Base-by-base conservation (phyloP, 2,888 invertebrate genomes). In the Adineta ricciae region DNA sequence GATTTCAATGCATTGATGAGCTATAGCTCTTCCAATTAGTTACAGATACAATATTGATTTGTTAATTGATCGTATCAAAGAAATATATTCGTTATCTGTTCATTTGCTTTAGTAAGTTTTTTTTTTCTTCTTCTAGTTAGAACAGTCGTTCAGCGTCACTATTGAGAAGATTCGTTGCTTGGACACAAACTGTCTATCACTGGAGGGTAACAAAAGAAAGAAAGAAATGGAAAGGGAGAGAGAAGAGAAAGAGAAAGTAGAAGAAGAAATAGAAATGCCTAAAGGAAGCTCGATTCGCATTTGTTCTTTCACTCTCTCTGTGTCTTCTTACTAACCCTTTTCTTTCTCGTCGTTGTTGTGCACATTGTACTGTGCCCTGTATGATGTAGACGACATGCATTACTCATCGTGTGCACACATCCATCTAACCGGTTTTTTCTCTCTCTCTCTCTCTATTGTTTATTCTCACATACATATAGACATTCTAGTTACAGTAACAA, bases 181-280 rank as follows among this genome's bases (percentile, higher is more conserved):
- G 32, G 64, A 32, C 64, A 64, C 64, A 64, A 32, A 32, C 32
- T 32, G 64, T 64, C 64, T 64, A 32, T 1, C 19, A 19, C 64
- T 64, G 14, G 64, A 64, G 64, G 64, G 64, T 64, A 32, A 64
- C 32, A 64, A 64, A 64, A 64, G 16, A 21, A 21, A 50, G 50
- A 50, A 21, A 52, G 64, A 32, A 27, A 64, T 32, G 27, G 64
- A 64, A 19, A 64, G 27, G 32, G 8, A 56, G 52, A 52, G 21
- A 52, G n/a, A n/a, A n/a, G 52, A 21, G 21, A 52, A 52, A 52
- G 52, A 52, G 21, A 21, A 56, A 19, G 32, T 5, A 32, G 1
- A 64, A 64, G 64, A 64, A 64, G 64, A 32, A 64, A 64, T 64
- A 64, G 64, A 64, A 64, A 64, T 64, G 64, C 64, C 64, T 64